Base-by-base conservation (phyloP, 2,888 invertebrate genomes). In the Boloria selene region DNA sequence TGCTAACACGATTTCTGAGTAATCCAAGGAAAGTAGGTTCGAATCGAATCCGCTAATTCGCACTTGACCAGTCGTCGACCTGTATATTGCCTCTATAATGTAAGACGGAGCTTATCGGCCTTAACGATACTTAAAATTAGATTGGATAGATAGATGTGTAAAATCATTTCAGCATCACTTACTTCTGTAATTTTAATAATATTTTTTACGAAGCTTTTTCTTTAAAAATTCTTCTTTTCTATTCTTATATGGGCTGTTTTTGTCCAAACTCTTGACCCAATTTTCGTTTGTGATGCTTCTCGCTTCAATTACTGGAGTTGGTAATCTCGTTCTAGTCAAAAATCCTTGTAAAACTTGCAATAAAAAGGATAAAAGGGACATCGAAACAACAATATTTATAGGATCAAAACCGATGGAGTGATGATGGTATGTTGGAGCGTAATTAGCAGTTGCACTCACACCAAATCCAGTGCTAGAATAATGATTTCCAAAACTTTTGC, bases 331-430 rank as follows among this genome's bases (percentile, higher is more conserved):
- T 74, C 90, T 82, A 3, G 76, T 79, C 50, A 92, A 71, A 14
- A 93, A 75, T 13, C 92, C 89, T 80, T 90, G 90, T 13, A 93
- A 74, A 0, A 91, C 88, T 83, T 92, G 91, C 5, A 93, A 75
- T 17, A 93, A 74, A 64, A 93, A 88, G 4, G 93, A 92, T 17
- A 93, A 75, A 1, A 93, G 77, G 4, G 93, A 93, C 76, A 93
- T 77, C 0, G 93, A 92, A 0, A 93, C 88, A 1, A 92, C 84
- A 31, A 93, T 91, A 70, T 93, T 93, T 58, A 93, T 80, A 10
- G 93, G 92, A 79, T 93, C 92, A 67, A 93, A 90, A n/a, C 92
- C 92, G 61, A 93, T 89, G 1, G 91, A 92, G 74, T 93, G 92
- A 67, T 92, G 92, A 71, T 93, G 91, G 70, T 90, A 91, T 0